A percentile compares a stretch with the other conserved stretches of the same genome.
Evolutionary conservation across 2,113 vertebrate genomes (phyloP).

Genomic region (Scolopax mira): DNA sequence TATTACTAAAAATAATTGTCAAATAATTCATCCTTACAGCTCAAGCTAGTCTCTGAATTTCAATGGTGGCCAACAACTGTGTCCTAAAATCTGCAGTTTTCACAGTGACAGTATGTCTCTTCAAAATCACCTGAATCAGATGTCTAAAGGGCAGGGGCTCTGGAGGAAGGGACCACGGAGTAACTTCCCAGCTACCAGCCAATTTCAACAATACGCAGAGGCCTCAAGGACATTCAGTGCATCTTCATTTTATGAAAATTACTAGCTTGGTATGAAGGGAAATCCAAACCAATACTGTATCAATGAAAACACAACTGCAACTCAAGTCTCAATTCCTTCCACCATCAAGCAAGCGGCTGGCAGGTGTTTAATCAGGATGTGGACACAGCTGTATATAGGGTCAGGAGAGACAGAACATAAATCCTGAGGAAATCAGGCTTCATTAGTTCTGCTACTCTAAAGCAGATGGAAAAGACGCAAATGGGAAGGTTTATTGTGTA

Average conservation of each 20-base stretch:
- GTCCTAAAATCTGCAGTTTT: neutral
- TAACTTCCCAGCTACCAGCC: neutral
- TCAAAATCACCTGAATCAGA: neutral
- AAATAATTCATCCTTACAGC: neutral
- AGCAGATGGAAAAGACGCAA: neutral
- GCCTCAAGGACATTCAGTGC: neutral
- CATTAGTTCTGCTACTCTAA: neutral
- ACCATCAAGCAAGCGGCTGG: neutral
- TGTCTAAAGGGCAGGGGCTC: neutral
- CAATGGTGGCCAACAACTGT: neutral
- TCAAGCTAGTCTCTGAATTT: neutral
- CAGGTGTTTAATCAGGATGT: neutral
- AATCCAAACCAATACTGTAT: neutral
- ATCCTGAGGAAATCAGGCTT: neutral
- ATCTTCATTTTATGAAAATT: neutral
- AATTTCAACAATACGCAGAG: neutral
- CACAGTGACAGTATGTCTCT: neutral
- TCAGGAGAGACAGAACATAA: neutral
- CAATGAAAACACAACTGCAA: neutral
- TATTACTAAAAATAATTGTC: neutral
- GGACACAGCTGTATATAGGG: neutral
- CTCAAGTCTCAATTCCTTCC: neutral
- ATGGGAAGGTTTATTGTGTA: neutral
- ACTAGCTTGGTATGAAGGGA: neutral
- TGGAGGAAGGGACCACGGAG: neutral